These are phyloP conservation scores for Seira ritae DNA, from an alignment of 2,888 invertebrate genomes.

Conservation along the genomic window DNA sequence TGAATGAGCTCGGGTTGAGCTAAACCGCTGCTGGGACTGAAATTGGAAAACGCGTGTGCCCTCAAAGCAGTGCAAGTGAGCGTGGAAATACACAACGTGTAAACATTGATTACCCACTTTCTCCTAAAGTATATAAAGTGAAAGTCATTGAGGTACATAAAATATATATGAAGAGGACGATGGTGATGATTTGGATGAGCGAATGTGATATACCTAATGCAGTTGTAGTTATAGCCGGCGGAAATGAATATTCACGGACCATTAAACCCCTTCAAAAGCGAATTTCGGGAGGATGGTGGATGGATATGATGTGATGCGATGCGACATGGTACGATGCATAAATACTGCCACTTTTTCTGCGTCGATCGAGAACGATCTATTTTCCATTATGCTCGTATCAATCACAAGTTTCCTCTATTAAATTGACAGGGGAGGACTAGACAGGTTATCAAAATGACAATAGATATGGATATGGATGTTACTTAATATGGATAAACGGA, in stretches of 20 bases:
- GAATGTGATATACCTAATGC: background rate
- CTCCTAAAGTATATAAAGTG: background rate
- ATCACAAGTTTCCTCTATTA: background rate
- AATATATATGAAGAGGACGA: background rate
- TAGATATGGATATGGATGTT: background rate
- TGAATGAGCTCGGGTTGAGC: too few species aligned
- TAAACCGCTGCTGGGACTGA: background rate
- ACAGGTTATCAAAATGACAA: slow-evolving; percentile 7
- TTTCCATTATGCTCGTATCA: background rate
- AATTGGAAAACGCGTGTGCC: background rate
- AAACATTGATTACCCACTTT: background rate
- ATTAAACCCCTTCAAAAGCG: background rate
- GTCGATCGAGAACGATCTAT: background rate
- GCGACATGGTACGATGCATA: too few species aligned
- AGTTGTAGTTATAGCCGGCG: background rate
- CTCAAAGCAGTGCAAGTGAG: background rate
- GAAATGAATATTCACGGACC: slow-evolving; percentile 8
- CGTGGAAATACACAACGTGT: background rate
- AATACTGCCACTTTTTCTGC: background rate
- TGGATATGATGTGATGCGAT: too few species aligned
- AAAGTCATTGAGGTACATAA: too few species aligned
- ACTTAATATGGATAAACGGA: too few species aligned
- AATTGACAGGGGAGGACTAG: background rate
- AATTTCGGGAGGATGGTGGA: background rate
- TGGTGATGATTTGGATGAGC: background rate